phyloP scores from a whole-genome alignment of 2,113 vertebrate species.

The Phalacrocorax carbo region DNA sequence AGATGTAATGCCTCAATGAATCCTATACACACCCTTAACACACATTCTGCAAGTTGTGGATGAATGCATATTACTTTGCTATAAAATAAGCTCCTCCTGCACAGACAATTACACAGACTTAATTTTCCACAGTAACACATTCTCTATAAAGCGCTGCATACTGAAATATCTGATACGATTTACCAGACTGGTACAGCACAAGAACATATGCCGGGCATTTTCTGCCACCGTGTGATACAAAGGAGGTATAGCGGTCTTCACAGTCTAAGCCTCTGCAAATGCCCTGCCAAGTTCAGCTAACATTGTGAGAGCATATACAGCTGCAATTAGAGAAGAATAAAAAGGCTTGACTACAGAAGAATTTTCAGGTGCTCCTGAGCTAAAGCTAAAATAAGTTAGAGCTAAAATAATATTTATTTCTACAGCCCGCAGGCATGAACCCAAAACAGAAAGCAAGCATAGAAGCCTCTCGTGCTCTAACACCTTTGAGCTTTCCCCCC shows the following conservation, averaged over 20 bases:
- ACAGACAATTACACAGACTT: neutral
- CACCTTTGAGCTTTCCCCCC: neutral
- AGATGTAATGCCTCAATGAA: neutral
- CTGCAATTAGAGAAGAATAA: neutral
- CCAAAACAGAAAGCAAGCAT: neutral
- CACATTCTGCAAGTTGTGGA: neutral
- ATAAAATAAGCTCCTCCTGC: neutral
- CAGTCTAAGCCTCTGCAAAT: neutral
- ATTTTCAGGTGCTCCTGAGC: neutral
- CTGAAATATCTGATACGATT: neutral
- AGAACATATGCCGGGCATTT: neutral
- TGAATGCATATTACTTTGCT: neutral
- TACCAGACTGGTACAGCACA: neutral
- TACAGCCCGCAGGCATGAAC: neutral
- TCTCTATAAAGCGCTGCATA: neutral
- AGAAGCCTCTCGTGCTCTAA: neutral
- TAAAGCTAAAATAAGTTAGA: neutral
- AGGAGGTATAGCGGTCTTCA: neutral
- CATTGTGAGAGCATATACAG: neutral
- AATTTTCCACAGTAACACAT: neutral
- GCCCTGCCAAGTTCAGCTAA: neutral
- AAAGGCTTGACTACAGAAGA: neutral
- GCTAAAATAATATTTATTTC: neutral
- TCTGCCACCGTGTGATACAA: constrained; percentile 62
- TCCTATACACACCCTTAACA: neutral